A percentile compares a stretch with the other conserved stretches of the same genome.
Evolutionary conservation across 2,113 vertebrate genomes (phyloP).

Genomic region (Sphyrna mokarran): DNA sequence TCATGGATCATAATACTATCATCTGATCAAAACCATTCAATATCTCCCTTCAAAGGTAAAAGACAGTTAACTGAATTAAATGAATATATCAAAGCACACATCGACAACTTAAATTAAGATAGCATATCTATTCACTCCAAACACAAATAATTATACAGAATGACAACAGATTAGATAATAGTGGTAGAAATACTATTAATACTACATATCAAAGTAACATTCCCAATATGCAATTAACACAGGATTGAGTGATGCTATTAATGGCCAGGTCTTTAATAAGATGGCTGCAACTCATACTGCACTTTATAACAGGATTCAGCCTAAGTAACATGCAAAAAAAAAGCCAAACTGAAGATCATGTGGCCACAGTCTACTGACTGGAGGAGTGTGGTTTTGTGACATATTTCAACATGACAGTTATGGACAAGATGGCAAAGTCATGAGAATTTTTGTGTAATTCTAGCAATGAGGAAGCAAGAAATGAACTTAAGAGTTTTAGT

Average conservation of each 20-base stretch:
- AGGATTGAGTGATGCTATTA: neutral
- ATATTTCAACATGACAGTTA: neutral
- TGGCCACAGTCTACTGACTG: neutral
- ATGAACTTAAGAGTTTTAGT: conserved; percentile 13
- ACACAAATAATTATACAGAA: conserved; percentile 2
- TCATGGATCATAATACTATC: neutral
- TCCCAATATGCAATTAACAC: neutral
- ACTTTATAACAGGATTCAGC: neutral
- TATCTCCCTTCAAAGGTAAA: neutral
- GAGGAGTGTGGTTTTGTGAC: neutral
- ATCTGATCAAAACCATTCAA: neutral
- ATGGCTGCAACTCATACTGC: neutral
- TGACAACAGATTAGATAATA: neutral
- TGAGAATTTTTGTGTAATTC: neutral
- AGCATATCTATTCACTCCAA: neutral
- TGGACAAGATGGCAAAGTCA: conserved; percentile 30
- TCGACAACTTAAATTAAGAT: conserved; percentile 4
- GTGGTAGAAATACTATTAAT: neutral
- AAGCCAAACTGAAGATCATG: neutral
- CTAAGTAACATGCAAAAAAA: neutral
- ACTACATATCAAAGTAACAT: neutral
- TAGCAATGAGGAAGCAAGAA: conserved; percentile 32
- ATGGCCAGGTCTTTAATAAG: neutral
- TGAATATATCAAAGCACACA: neutral
- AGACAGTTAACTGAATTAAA: neutral